These are phyloP conservation scores for Pempheris klunzingeri DNA, from an alignment of 2,797 vertebrate species.

Conservation along the genomic window DNA sequence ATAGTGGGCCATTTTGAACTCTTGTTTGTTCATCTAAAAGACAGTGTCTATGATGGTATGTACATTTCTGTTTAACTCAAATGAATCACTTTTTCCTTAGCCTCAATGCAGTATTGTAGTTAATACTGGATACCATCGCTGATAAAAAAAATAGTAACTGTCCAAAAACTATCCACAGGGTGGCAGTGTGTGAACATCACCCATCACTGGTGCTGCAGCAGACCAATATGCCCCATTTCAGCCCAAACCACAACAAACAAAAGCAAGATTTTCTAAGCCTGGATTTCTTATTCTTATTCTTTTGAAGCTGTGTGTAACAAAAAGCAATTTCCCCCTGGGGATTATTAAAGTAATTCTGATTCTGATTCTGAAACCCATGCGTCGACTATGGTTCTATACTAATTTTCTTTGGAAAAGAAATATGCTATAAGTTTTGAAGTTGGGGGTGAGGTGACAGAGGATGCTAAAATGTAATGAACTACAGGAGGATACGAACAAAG, in stretches of 20 bases:
- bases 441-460: background rate
- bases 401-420: background rate
- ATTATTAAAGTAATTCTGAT: too few species aligned
- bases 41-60: background rate
- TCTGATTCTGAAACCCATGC: background rate
- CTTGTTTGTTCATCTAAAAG: background rate
- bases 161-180: slow-evolving; percentile 66
- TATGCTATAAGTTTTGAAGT: too few species aligned
- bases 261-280: background rate
- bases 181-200: slow-evolving; percentile 63
- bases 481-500: background rate
- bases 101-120: background rate
- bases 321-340: too few species aligned
- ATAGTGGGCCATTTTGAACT: background rate
- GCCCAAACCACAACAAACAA: slow-evolving; percentile 6
- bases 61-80: background rate
- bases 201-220: background rate
- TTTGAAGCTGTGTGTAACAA: too few species aligned
- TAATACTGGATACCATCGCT: background rate
- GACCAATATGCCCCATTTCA: background rate
- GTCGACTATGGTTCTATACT: background rate
- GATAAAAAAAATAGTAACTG: background rate
- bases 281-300: too few species aligned
- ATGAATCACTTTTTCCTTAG: background rate
- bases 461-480: background rate